A percentile compares a stretch with the other conserved stretches of the same genome.
phyloP scores from a whole-genome alignment of 2,888 invertebrate species.

The Patella pellucida region DNA sequence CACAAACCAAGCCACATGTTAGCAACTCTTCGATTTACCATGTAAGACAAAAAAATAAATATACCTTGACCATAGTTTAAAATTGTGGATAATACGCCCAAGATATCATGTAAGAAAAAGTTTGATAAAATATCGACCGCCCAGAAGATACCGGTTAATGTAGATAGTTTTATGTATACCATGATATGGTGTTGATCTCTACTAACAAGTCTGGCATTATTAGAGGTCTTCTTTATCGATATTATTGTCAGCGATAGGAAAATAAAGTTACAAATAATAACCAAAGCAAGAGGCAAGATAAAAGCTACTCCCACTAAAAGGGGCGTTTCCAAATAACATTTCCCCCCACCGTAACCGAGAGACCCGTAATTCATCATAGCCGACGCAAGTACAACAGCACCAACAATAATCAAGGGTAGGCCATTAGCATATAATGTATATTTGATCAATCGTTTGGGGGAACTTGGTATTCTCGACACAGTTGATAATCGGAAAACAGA shows the following conservation, averaged over 20 bases:
- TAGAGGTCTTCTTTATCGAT: conserved; percentile 35
- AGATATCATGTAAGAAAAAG: conserved; percentile 36
- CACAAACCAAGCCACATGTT: conserved; percentile 34
- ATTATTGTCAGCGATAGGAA: conserved; percentile 42
- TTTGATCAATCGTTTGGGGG: not conserved
- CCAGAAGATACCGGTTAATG: conserved; percentile 55
- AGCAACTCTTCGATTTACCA: conserved; percentile 41
- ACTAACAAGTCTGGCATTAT: conserved; percentile 20
- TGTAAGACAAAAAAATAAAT: conserved; percentile 48
- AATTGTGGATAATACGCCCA: conserved; percentile 43
- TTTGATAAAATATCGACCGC: conserved; percentile 47
- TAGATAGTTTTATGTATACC: conserved; percentile 48
- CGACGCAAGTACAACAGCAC: not conserved
- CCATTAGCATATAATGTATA: conserved; percentile 22
- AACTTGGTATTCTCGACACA: conserved; percentile 11
- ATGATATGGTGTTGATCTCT: conserved; percentile 38
- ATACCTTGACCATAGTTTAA: conserved; percentile 51
- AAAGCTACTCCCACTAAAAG: conserved; percentile 37
- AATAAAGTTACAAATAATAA: conserved; percentile 40
- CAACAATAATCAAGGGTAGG: not conserved
- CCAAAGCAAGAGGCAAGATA: conserved; percentile 38
- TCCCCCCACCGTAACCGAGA: conserved; percentile 21
- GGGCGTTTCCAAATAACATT: conserved; percentile 33
- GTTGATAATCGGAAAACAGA: conserved; percentile 32
- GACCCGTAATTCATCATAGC: conserved; percentile 6